Evolutionary conservation across 2,113 vertebrate genomes (phyloP).

Genomic region (Vidua chalybeata): DNA sequence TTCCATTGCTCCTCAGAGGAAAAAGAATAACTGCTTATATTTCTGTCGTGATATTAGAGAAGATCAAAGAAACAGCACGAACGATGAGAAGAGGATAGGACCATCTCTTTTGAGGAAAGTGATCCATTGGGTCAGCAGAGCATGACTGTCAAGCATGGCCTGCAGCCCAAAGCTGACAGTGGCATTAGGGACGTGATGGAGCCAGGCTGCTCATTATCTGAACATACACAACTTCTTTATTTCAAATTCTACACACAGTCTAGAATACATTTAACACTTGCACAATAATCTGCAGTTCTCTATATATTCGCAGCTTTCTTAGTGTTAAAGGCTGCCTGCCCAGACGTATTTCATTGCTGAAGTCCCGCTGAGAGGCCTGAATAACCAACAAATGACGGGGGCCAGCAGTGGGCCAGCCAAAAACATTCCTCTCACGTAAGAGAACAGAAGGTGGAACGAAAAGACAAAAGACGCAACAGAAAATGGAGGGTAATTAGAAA

Average conservation of each 20-base stretch:
- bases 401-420: neutral
- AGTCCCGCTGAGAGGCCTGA: neutral
- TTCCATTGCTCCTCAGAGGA: neutral
- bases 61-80: neutral
- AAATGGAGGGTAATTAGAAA: neutral
- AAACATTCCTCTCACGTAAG: neutral
- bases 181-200: fast-evolving
- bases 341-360: neutral
- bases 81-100: neutral
- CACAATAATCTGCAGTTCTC: neutral
- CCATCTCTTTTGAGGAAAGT: neutral
- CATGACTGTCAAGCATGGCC: neutral
- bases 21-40: fast-evolving
- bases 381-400: neutral
- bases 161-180: neutral
- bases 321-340: neutral
- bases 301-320: neutral
- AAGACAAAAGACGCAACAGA: neutral
- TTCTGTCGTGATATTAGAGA: neutral
- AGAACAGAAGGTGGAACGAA: neutral
- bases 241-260: neutral
- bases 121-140: neutral
- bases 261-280: neutral
- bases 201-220: neutral
- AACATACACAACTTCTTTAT: neutral